Base-by-base conservation (phyloP, 2,797 vertebrate genomes). In the Borostomias antarcticus region DNA sequence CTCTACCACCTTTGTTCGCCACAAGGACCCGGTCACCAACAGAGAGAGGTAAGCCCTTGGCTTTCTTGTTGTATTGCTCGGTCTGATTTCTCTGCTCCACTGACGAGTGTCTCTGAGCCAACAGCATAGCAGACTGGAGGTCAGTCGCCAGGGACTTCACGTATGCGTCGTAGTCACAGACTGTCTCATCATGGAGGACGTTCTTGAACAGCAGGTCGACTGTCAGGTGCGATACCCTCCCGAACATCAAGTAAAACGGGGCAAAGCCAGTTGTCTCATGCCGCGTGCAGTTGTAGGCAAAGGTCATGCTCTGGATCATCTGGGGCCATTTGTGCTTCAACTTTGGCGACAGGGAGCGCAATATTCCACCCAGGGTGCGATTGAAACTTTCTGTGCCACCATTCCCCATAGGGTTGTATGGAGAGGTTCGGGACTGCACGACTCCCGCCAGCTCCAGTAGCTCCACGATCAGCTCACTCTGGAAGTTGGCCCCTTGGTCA, bases 301-400 rank as follows among this genome's bases (percentile, higher is more conserved):
- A 67, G 0, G 48, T 71, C 32, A 75, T 30, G 0, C 37, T 48
- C 19, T 70, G 68, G 1, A 70, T 13, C 28, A 65, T 40, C 43
- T 65, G 62, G 3, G 62, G 73, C 68, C 69, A 76, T 19, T 63
- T 72, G 5, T 68, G 60, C 13, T 76, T 72, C 2, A 53, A 8
- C 28, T 25, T 30, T 8, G 30, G 51, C 2, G 69, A 37, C 8
- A 72, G 48, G 0, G 74, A 64, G 2, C 37, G 29, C 5, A 76
- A 7, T 64, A 76, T 68, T 53, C 64, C 68, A 10, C 65, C 65
- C 0, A 71, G 19, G 0, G 65, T 72, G 1, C 60, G 17, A n/a
- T 72, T 76, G 5, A 68, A 72, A 4, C 53, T 50, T 17, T 76
- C 74, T 2, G 62, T 68, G 1, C 28, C 33, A 17, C 61, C 65